Base-by-base conservation (phyloP, 2,113 vertebrate genomes). In the Barbus barbus region DNA sequence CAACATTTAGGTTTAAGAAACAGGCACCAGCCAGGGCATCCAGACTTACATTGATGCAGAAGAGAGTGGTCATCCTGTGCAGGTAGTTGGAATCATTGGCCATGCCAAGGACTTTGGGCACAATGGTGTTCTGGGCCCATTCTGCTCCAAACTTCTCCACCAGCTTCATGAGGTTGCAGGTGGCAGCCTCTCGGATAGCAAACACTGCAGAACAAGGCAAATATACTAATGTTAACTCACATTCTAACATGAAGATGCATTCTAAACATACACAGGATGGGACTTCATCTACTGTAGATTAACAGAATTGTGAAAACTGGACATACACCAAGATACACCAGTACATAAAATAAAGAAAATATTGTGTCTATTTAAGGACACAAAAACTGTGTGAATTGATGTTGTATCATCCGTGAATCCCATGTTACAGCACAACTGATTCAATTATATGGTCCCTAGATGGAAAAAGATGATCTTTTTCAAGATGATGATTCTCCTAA, bases 11-110 rank as follows among this genome's bases (percentile, higher is more conserved):
- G 48, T 26, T 24, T 28, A 16, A 4, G 65, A 28, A 74, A 4
- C 65, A 69, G 31, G 31, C 3, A 11, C 65, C 18, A 58, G 53
- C 22, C 53, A 58, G 22, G 53, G 8, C 53, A 38, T 69, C 13
- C 36, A 44, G 46, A 93, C 96, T 95, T 89, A 97, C 96, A 46
- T 97, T 97, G 88, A 97, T 96, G 90, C 96, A 97, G 92, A 97
- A 97, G 3, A 97, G 94, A 33, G 96, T 97, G 63, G 96, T 97
- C 96, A 97, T 97, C 89, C 96, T 95, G 90, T 97, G 96, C 75
- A 97, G 93, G 90, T 97, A 97, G 90, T 97, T 97, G 79, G 96
- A 96, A 89, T 97, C 96, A 11, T 96, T 94, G 77, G 96, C 95
- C 96, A 97, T 97, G 20, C 95, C 95, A 85, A 97, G 88, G 22